phyloP scores from a whole-genome alignment of 1,140 invertebrate genomes.

The Atta texana region DNA sequence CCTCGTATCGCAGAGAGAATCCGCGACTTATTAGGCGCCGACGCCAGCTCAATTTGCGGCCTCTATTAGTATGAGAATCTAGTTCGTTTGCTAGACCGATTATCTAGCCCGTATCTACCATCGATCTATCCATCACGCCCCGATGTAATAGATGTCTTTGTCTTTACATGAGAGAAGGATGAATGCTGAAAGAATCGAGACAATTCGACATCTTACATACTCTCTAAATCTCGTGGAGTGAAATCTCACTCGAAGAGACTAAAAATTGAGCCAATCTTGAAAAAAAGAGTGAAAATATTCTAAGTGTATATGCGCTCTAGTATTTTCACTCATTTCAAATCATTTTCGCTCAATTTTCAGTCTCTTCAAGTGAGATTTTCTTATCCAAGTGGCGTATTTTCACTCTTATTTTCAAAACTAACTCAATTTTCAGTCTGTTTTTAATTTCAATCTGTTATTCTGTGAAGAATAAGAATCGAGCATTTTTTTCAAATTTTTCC shows the following conservation, averaged over 20 bases:
- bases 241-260: too few species aligned
- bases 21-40: slow-evolving; percentile 80
- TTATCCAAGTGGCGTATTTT: too few species aligned
- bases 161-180: background rate
- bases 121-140: slow-evolving; percentile 1
- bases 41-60: slow-evolving; percentile 69
- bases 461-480: background rate
- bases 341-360: too few species aligned
- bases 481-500: background rate
- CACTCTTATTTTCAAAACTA: too few species aligned
- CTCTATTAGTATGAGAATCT: slow-evolving; percentile 66
- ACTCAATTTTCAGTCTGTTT: too few species aligned
- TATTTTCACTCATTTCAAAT: too few species aligned
- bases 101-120: slow-evolving; percentile 23
- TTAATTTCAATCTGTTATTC: background rate
- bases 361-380: too few species aligned
- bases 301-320: too few species aligned
- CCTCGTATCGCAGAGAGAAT: slow-evolving; percentile 56
- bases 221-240: too few species aligned
- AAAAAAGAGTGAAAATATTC: too few species aligned
- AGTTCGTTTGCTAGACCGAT: slow-evolving; percentile 61
- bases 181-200: background rate
- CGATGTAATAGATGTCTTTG: background rate
- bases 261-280: too few species aligned
- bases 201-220: background rate